Base-by-base conservation (phyloP, 1,140 invertebrate species). In the Anoplolepis gracilipes region DNA sequence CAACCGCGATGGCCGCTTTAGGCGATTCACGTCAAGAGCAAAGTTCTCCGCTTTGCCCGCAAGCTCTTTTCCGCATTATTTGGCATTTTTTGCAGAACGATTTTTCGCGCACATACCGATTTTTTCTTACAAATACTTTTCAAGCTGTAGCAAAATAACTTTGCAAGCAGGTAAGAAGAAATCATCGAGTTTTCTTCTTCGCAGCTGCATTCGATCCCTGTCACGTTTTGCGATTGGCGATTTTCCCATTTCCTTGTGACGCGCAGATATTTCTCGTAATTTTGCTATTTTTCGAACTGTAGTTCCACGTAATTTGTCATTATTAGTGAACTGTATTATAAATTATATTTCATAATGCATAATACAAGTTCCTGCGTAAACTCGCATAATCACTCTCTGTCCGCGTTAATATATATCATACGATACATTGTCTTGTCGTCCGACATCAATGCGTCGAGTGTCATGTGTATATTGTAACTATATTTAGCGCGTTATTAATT, bases 1-100 rank as follows among this genome's bases (percentile, higher is more conserved):
- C 85, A 75, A 89, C 87, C 76, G 39, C 87, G 75, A 75, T 76
- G 84, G 62, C 75, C 62, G 87, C 65, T 89, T 70, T 85, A 77
- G 16, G 42, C 42, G 59, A 88, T 73, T 75, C 57, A 69, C 75
- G 25, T 55, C 30, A 53, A 70, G 73, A 69, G 61, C 42, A 65
- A 79, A 85, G 61, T 88, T 76, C 72, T 25, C 46, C 75, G 22
- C 61, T n/a, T 25, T 62, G 53, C 13, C 84, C 75, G 75, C 84
- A 67, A 85, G 62, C 30, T 78, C 75, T 85, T 85, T 85, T 57
- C 62, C n/a, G 11, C 62, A 59, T 16, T 46, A 39, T 85, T 67
- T 33, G 62, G 22, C 28, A 16, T 65, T 64, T 77, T 73, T 84
- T 84, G 81, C 25, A 33, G 33, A 19, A 76, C 70, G 36, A 6